Evolutionary conservation across 2,113 vertebrate species (phyloP).

Genomic region (Corythornis madagascariensis): DNA sequence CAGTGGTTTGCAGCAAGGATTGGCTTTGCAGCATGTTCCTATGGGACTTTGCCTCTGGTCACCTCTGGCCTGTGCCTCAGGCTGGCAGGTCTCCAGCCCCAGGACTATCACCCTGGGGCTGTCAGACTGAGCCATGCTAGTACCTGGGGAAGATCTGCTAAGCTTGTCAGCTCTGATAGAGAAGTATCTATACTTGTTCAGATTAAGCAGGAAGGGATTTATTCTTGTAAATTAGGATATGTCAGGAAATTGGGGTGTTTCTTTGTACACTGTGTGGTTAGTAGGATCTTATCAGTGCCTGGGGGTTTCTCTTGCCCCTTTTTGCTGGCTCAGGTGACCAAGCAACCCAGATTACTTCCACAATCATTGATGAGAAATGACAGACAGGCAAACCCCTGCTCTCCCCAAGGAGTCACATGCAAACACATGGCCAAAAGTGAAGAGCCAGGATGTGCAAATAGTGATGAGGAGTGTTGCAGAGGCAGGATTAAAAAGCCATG

Average conservation of each 20-base stretch:
- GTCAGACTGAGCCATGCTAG: not conserved
- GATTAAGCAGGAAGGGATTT: not conserved
- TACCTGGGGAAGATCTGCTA: fast-evolving
- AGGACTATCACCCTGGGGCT: not conserved
- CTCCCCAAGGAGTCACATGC: not conserved
- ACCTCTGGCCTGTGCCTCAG: not conserved
- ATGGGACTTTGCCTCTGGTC: fast-evolving
- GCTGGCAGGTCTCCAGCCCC: not conserved
- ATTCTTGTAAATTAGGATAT: not conserved
- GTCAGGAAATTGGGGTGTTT: not conserved
- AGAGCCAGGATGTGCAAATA: not conserved
- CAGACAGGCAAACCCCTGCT: not conserved
- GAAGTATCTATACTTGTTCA: not conserved
- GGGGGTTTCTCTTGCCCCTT: not conserved
- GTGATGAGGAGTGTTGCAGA: not conserved
- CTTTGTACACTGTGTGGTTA: not conserved
- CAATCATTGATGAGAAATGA: fast-evolving
- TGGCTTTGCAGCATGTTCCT: not conserved
- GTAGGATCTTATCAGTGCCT: not conserved
- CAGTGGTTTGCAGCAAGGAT: fast-evolving
- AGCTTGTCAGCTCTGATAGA: not conserved
- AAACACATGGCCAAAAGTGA: fast-evolving
- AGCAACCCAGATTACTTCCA: not conserved
- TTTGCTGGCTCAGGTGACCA: not conserved
- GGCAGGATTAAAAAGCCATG: not conserved